Evolutionary conservation across 2,113 vertebrate species (phyloP).

Genomic region (Lontra canadensis): DNA sequence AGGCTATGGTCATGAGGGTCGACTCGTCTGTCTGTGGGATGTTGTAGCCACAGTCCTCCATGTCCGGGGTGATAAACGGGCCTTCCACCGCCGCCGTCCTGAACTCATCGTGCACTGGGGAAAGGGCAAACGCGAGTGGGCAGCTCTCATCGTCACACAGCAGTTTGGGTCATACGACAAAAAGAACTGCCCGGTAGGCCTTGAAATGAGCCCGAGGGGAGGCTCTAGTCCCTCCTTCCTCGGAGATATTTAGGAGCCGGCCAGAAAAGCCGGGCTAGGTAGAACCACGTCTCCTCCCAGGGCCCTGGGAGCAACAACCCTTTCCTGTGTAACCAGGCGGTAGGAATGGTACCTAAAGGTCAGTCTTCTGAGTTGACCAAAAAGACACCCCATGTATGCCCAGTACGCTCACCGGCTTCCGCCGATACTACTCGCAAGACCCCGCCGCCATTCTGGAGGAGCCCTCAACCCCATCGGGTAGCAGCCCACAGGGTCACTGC

Average conservation of each 20-base stretch:
- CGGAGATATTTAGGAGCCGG: not conserved
- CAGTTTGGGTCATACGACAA: not conserved
- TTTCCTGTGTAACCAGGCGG: not conserved
- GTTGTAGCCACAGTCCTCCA: constrained; percentile 99
- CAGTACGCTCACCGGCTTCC: not conserved
- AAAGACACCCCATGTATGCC: not conserved
- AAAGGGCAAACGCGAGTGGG: not conserved
- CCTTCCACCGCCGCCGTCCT: constrained; percentile 93
- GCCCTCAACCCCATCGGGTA: not conserved
- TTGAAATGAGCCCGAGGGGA: not conserved
- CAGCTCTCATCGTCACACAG: not conserved
- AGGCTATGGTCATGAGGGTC: constrained; percentile 99
- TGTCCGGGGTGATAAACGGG: constrained; percentile 90
- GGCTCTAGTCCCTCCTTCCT: not conserved
- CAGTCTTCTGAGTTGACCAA: not conserved
- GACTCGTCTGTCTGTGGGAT: constrained; percentile 98
- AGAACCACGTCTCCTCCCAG: not conserved
- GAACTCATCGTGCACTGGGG: constrained; percentile 93
- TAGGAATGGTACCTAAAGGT: not conserved
- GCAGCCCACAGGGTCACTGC: not conserved
- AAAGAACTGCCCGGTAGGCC: not conserved
- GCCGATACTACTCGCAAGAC: not conserved
- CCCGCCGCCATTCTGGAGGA: not conserved
- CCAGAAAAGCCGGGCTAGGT: not conserved
- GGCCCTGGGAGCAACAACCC: not conserved